phyloP scores from a whole-genome alignment of 1,140 invertebrate species.

The Eriosoma lanigerum region DNA sequence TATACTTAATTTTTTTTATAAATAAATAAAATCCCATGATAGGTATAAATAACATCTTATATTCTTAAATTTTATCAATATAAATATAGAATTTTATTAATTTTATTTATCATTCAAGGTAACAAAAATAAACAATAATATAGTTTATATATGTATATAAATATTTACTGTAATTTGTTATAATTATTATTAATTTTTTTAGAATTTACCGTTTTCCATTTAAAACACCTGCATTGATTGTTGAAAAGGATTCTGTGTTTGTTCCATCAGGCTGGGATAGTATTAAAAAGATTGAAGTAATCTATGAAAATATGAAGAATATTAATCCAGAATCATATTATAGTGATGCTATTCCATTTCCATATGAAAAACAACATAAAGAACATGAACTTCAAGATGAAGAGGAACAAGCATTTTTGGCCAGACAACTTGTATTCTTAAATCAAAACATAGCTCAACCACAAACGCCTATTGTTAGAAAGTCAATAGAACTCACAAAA shows the following conservation, averaged over 20 bases:
- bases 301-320: constrained; percentile 93
- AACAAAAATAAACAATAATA: not conserved
- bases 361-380: constrained; percentile 74
- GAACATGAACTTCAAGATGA: constrained; percentile 89
- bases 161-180: too few relatives aligned
- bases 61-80: too few relatives aligned
- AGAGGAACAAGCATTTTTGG: constrained; percentile 90
- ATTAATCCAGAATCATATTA: constrained; percentile 93
- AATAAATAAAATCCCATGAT: too few relatives aligned
- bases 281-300: constrained; percentile 97
- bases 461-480: constrained; percentile 66
- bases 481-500: constrained; percentile 61
- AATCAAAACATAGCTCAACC: constrained; percentile 56
- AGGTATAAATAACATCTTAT: too few relatives aligned
- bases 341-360: constrained; percentile 81
- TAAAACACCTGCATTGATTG: constrained; percentile 90
- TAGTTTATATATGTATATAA: not conserved
- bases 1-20: too few relatives aligned
- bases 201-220: constrained; percentile 96
- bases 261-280: constrained; percentile 99
- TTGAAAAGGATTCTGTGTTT: constrained; percentile 98
- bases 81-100: too few relatives aligned
- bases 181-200: not conserved
- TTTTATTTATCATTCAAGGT: not conserved
- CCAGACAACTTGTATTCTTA: constrained; percentile 75